Evolutionary conservation across 1,140 invertebrate genomes (phyloP).

Genomic region (Leptestheria dahalacensis): DNA sequence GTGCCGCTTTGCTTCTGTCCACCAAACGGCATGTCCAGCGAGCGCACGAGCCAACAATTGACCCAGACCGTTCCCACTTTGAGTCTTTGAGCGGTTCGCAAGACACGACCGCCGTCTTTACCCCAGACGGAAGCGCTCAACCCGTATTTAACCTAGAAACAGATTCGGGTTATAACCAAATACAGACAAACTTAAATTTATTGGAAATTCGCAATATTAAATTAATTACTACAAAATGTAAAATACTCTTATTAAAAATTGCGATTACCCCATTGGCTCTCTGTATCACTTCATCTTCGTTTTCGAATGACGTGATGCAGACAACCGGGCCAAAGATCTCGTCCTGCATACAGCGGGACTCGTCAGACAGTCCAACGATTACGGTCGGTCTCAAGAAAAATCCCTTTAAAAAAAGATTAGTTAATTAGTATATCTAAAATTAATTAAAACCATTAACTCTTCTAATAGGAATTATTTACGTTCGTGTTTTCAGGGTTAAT

Average conservation of each 20-base stretch:
- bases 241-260: not conserved
- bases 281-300: slow-evolving; percentile 34
- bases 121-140: slow-evolving; percentile 39
- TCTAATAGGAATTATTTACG: too few relatives aligned
- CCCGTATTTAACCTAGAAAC: slow-evolving; percentile 31
- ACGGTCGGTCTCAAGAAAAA: slow-evolving; percentile 39
- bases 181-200: too few relatives aligned
- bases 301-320: slow-evolving; percentile 36
- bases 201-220: too few relatives aligned
- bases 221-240: not conserved
- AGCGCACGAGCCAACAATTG: slow-evolving; percentile 41
- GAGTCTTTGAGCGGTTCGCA: slow-evolving; percentile 32
- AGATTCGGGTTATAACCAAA: too few relatives aligned
- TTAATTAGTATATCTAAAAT: too few relatives aligned
- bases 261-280: slow-evolving; percentile 30
- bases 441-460: too few relatives aligned
- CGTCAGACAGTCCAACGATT: slow-evolving; percentile 32
- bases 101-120: slow-evolving; percentile 29
- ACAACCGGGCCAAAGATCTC: slow-evolving; percentile 46
- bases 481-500: too few relatives aligned
- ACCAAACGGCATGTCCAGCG: slow-evolving; percentile 44
- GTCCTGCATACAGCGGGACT: slow-evolving; percentile 35
- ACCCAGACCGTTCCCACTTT: slow-evolving; percentile 44
- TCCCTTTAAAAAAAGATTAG: slow-evolving; percentile 27
- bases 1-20: slow-evolving; percentile 41